Evolutionary conservation across 2,888 invertebrate species (phyloP).

Genomic region (Epiblema foenella): DNA sequence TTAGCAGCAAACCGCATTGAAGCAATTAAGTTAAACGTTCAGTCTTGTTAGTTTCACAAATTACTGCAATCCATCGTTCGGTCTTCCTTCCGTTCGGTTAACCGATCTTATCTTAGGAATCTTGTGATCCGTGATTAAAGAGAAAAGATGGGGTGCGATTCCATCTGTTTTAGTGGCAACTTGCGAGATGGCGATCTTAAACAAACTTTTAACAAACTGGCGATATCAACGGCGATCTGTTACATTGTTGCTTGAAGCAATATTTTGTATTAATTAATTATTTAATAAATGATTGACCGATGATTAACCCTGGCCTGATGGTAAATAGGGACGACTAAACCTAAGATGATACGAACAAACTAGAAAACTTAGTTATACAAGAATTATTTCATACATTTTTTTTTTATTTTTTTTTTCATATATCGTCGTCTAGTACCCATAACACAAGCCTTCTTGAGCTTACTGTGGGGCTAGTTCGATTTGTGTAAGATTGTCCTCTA

Average conservation of each 20-base stretch:
- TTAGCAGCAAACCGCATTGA: conserved; percentile 14
- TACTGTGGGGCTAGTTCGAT: no score
- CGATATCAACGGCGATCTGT: no score
- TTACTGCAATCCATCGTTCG: conserved; percentile 18
- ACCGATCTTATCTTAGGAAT: conserved; percentile 4
- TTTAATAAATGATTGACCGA: no score
- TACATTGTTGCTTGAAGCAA: no score
- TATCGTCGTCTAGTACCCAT: no score
- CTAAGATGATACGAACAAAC: not conserved
- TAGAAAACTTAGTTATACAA: not conserved
- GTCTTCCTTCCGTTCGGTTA: conserved; percentile 35
- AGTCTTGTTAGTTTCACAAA: conserved; percentile 24
- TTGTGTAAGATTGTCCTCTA: no score
- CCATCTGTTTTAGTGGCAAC: not conserved
- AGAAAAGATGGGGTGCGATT: not conserved
- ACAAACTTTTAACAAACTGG: no score
- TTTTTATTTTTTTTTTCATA: no score
- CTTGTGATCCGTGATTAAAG: not conserved
- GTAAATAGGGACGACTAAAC: no score
- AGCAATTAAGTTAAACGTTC: conserved; percentile 11
- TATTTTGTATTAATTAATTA: no score
- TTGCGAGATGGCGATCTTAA: not conserved
- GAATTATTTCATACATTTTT: not conserved
- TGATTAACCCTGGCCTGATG: no score
- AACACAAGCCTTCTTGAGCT: no score